Evolutionary conservation across 2,113 vertebrate genomes (phyloP).

Genomic region (Dromas ardeola): DNA sequence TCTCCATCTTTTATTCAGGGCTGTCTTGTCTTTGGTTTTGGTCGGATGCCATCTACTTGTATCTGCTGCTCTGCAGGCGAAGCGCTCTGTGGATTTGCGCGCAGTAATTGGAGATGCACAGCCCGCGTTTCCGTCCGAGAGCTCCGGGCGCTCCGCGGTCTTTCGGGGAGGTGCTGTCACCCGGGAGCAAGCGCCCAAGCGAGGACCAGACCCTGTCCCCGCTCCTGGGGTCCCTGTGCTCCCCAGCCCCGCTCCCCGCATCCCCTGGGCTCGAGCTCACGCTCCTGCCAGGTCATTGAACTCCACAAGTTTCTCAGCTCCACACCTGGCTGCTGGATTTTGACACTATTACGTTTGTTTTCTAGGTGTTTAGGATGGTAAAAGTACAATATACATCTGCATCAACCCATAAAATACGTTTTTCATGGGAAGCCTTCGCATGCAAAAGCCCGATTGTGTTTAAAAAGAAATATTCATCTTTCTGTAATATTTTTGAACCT

Average conservation of each 20-base stretch:
- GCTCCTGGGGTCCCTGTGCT: too few species aligned
- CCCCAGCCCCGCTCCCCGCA: not conserved
- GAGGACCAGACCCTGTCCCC: not conserved
- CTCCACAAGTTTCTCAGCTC: not conserved
- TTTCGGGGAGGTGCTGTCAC: not conserved
- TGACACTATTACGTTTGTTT: not conserved
- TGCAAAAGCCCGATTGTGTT: not conserved
- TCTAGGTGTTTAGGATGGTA: not conserved
- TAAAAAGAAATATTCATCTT: not conserved
- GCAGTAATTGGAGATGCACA: accelerated
- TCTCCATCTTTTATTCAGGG: not conserved
- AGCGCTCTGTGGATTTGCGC: accelerated
- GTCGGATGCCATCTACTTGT: not conserved
- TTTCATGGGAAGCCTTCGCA: not conserved
- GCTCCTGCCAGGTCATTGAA: not conserved
- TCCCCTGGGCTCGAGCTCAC: not conserved
- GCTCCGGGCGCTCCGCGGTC: not conserved
- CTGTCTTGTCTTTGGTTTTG: not conserved
- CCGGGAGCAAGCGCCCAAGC: not conserved
- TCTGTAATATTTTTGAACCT: not conserved
- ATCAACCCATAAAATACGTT: not conserved
- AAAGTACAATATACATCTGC: not conserved
- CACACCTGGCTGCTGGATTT: not conserved
- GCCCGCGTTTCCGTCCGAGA: accelerated
- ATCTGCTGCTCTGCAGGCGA: not conserved